These are phyloP conservation scores for Encarsia formosa DNA, from an alignment of 2,888 invertebrate species.

Conservation along the genomic window DNA sequence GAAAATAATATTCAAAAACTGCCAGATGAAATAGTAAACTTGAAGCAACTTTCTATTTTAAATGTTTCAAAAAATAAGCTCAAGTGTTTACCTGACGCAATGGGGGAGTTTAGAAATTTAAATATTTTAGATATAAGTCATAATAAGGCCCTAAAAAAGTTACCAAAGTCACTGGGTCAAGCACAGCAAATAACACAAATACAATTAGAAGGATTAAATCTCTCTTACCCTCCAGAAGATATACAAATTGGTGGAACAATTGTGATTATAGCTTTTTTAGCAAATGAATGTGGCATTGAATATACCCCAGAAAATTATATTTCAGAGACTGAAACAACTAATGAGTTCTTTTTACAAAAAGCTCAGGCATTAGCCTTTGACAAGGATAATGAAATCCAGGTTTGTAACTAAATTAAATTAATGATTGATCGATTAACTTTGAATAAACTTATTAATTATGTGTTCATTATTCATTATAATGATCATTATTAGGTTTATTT, in stretches of 20 bases:
- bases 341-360: conserved; percentile 28
- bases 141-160: conserved; percentile 58
- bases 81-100: conserved; percentile 59
- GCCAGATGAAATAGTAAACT: conserved; percentile 64
- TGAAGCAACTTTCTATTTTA: conserved; percentile 63
- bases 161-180: conserved; percentile 65
- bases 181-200: conserved; percentile 61
- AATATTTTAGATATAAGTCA: conserved; percentile 60
- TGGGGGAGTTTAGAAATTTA: conserved; percentile 63
- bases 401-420: too few species aligned
- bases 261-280: conserved; percentile 54
- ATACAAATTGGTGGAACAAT: conserved; percentile 60
- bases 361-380: conserved; percentile 33
- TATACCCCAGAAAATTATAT: conserved; percentile 52
- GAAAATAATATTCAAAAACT: conserved; percentile 67
- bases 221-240: conserved; percentile 64
- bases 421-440: too few species aligned
- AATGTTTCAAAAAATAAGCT: conserved; percentile 70
- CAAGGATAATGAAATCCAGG: conserved; percentile 45
- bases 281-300: conserved; percentile 52
- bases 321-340: conserved; percentile 41
- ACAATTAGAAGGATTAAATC: conserved; percentile 60
- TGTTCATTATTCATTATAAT: background rate
- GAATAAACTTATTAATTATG: too few species aligned
- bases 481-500: background rate